Evolutionary conservation across 2,797 vertebrate genomes (phyloP), one percentile per base, ranked within the genome.

Genomic region (Pagetopsis macropterus): DNA sequence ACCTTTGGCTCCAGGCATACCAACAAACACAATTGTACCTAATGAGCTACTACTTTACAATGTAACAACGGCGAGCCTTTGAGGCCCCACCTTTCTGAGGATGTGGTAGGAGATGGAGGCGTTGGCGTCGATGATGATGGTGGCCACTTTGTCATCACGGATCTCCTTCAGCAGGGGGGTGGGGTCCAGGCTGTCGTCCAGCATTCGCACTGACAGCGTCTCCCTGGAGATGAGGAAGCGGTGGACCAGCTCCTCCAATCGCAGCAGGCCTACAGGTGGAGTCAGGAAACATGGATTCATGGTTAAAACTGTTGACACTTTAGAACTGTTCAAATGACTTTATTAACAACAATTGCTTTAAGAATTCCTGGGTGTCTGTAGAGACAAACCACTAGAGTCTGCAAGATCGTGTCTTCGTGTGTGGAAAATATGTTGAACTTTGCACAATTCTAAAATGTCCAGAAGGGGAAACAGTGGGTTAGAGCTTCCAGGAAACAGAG

Each of bases 221-320:
- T 98, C 97, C 84, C 96, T 94, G 70, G 96, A 97, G 93, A 98
- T 98, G 27, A 97, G 96, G 83, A 98, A 98, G 73, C 95, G 94
- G 0, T 96, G 94, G 37, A 98, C 95, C 78, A 98, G 89, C 85
- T 97, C 96, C 89, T 98, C 97, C 89, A 97, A 83, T 75, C 96
- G 91, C 85, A 98, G 90, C 77, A 98, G 94, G 88, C 97, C 96
- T 97, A 76, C 19, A 59, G 63, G 48, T 5, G 50, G 71, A 61
- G 72, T 10, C 57, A 57, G 23, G 31, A 70, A 44, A 46, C 5
- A 46, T 5, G 9, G 27, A 57, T 3, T 37, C 13, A 43, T 5
- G 15, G 15, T 19, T 14, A 37, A 46, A 62, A n/a, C 10, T 9
- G 7, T 10, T 37, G 6, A 37, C 9, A 37, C 33, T 37, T 37